Evolutionary conservation across 2,797 vertebrate genomes (phyloP).

Genomic region (Hylomyscus alleni): DNA sequence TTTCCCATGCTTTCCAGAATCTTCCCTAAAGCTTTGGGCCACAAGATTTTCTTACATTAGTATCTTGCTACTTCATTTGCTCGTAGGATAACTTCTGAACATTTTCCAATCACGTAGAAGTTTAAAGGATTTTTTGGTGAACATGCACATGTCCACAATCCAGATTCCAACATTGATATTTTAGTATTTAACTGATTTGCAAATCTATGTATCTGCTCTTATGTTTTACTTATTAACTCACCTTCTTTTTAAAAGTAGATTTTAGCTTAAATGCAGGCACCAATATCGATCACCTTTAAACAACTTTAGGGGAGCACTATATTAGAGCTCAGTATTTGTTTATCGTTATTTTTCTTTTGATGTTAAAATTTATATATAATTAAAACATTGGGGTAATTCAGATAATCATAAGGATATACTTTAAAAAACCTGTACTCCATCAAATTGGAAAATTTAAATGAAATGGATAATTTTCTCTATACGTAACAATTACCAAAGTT

Average conservation of each 20-base stretch:
- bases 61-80: slow-evolving; percentile 9
- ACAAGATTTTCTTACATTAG: slow-evolving; percentile 45
- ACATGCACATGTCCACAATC: not conserved
- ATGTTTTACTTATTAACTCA: not conserved
- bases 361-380: slow-evolving; percentile 14
- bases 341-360: not conserved
- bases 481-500: not conserved
- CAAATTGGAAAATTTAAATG: not conserved
- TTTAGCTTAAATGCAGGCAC: slow-evolving; percentile 13
- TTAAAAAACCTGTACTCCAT: not conserved
- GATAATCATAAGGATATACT: not conserved
- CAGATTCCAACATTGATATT: not conserved
- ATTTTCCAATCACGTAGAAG: slow-evolving; percentile 7
- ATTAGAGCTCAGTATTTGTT: slow-evolving; percentile 37
- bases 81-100: not conserved
- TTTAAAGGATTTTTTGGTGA: slow-evolving; percentile 28
- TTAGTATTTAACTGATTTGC: not conserved
- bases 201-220: not conserved
- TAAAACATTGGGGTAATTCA: not conserved
- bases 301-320: not conserved
- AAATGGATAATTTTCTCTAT: not conserved
- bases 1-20: slow-evolving; percentile 18
- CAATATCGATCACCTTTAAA: not conserved
- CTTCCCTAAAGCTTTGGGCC: not conserved
- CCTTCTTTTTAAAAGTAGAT: not conserved